Base-by-base conservation (phyloP, 2,113 vertebrate species). In the Oncorhynchus nerka region DNA sequence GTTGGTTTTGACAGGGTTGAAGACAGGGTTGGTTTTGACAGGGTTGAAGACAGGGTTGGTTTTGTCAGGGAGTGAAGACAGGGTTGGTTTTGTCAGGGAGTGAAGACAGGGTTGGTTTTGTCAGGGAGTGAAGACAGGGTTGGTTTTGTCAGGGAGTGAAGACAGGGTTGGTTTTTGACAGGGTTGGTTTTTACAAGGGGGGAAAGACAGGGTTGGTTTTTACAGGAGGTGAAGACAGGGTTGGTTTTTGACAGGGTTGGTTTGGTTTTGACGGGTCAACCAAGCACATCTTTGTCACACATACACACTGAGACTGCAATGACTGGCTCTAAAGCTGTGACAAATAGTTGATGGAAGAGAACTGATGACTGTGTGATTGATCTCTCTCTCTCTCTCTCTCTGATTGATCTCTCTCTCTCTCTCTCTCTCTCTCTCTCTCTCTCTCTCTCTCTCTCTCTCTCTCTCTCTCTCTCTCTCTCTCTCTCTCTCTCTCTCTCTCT, bases 331-430 rank as follows among this genome's bases (percentile, higher is more conserved):
- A 34, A 85, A 79, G 79, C 81, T 84, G 79, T 85, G 83, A 80
- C 82, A 83, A 75, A 89, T 87, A 83, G 87, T 89, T 83, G 81
- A 89, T 86, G 82, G 78, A 83, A 78, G 80, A 72, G 64, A 85
- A 81, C 81, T 89, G 83, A 90, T 90, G 86, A 84, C 85, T 85
- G 76, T 82, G 84, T 86, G 88, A 86, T 84, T 87, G 88, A 87
- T 28, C 19, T 7, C 8, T 30, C 8, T 32, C 57, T 24, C 3
- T 22, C 59, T 39, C n/a, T 9, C 59, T 64, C 22, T 45, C 32
- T 13, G n/a, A n/a, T n/a, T n/a, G n/a, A n/a, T n/a, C 16, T 69
- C 12, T 39, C 49, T 16, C 22, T 26, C 24, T 55, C 12, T 61
- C 45, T 15, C 28, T 26, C 22, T 32, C 49, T 39, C 12, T 9